Conservation (phyloP, 2,113 vertebrate species). For the Chloroceryle aenea region DNA sequence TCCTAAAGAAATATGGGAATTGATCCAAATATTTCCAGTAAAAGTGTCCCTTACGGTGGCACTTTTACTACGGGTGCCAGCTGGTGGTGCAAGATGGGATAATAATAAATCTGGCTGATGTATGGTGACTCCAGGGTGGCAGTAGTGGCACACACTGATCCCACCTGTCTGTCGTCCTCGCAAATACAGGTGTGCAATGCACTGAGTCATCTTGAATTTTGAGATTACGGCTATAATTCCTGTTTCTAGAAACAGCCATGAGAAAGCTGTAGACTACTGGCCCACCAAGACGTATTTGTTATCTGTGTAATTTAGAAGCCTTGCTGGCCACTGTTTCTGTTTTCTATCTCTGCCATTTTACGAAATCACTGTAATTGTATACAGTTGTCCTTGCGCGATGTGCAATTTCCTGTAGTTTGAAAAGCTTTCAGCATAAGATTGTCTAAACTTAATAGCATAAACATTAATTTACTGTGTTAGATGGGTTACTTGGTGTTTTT, state of each 20-base stretch:
- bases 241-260: neutral
- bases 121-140: neutral
- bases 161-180: neutral
- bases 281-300: neutral
- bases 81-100: neutral
- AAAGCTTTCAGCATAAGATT: constrained; percentile 59
- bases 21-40: neutral
- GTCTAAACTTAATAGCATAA: constrained; percentile 58
- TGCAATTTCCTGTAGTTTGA: constrained; percentile 56
- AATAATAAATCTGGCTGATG: neutral
- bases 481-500: constrained; percentile 42
- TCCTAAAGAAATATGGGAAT: neutral
- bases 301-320: constrained; percentile 36
- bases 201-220: neutral
- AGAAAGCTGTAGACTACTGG: neutral
- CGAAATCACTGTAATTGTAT: constrained; percentile 51
- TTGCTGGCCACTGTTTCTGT: neutral
- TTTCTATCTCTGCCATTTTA: constrained; percentile 41
- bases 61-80: neutral
- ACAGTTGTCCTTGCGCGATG: constrained; percentile 17
- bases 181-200: neutral
- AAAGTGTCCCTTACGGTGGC: neutral
- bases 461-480: constrained; percentile 48
- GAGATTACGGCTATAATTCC: neutral
- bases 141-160: neutral